A percentile compares a stretch with the other conserved stretches of the same genome.
These are phyloP conservation scores for Drosophila nigromelanica DNA, from an alignment of 1,140 invertebrate species.

Conservation along the genomic window DNA sequence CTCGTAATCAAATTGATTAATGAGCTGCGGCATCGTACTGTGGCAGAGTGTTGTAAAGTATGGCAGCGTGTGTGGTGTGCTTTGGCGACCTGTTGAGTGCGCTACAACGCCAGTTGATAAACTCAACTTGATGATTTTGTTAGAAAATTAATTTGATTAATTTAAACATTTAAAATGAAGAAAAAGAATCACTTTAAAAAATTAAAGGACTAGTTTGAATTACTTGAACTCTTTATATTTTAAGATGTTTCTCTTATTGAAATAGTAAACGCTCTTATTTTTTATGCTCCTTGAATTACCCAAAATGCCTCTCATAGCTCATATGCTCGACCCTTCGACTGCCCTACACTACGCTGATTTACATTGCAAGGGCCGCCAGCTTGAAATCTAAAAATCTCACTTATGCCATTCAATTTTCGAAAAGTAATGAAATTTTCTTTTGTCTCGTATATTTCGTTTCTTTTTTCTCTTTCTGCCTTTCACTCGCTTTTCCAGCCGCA, in stretches of 20 bases:
- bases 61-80: neutral
- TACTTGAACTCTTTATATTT: no score
- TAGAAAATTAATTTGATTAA: neutral
- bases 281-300: no score
- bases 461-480: conserved; percentile 25
- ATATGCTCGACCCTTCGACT: neutral
- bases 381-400: conserved; percentile 47
- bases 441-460: conserved; percentile 41
- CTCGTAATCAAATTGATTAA: conserved; percentile 80
- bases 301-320: no score
- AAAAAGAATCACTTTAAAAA: no score
- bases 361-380: conserved; percentile 1
- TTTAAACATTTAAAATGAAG: no score
- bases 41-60: conserved; percentile 47
- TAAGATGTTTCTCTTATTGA: no score
- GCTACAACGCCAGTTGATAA: conserved; percentile 1
- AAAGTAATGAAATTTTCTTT: conserved; percentile 66
- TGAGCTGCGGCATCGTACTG: conserved; percentile 31
- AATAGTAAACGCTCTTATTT: no score
- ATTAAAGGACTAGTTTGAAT: no score
- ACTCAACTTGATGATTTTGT: neutral
- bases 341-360: conserved; percentile 3
- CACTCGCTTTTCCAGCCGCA: conserved; percentile 46
- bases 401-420: conserved; percentile 37
- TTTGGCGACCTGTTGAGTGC: conserved; percentile 12